Evolutionary conservation across 2,888 invertebrate genomes (phyloP).

Genomic region (Anagyrus pseudococci): DNA sequence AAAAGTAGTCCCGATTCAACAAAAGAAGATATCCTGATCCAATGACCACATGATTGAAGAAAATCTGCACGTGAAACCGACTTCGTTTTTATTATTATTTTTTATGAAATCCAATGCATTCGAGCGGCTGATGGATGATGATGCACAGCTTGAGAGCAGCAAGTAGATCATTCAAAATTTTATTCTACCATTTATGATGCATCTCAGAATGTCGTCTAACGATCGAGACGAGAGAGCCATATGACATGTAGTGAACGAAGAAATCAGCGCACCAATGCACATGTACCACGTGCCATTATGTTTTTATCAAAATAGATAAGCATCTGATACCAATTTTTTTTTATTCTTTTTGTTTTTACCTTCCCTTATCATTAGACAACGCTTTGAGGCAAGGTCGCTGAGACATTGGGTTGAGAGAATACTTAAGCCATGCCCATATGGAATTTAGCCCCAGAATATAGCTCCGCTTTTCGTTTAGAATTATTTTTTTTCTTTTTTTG

Average conservation of each 20-base stretch:
- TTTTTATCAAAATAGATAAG: neutral
- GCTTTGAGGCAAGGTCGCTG: slow-evolving; percentile 57
- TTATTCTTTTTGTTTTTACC: slow-evolving; percentile 6
- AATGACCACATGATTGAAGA: slow-evolving; percentile 14
- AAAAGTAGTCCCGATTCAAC: no score
- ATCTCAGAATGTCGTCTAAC: no score
- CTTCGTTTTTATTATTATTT: slow-evolving; percentile 2
- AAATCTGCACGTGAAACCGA: slow-evolving; percentile 31
- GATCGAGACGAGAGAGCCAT: no score
- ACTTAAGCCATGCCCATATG: slow-evolving; percentile 56
- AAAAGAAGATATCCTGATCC: slow-evolving; percentile 11
- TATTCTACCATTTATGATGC: no score
- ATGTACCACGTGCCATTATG: slow-evolving; percentile 10
- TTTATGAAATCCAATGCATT: slow-evolving; percentile 28
- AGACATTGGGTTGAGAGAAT: slow-evolving; percentile 57
- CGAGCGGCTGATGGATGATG: slow-evolving; percentile 34
- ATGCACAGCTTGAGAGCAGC: slow-evolving; percentile 36
- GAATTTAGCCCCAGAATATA: slow-evolving; percentile 50
- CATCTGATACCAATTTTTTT: slow-evolving; percentile 5
- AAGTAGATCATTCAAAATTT: slow-evolving; percentile 28
- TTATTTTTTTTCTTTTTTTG: slow-evolving; percentile 28
- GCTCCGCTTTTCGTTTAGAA: slow-evolving; percentile 20
- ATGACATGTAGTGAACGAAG: no score
- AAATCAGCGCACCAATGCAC: slow-evolving; percentile 1
- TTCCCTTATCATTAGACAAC: slow-evolving; percentile 1